These are phyloP conservation scores for Nesospiza acunhae DNA, from an alignment of 2,113 vertebrate genomes.

Conservation along the genomic window DNA sequence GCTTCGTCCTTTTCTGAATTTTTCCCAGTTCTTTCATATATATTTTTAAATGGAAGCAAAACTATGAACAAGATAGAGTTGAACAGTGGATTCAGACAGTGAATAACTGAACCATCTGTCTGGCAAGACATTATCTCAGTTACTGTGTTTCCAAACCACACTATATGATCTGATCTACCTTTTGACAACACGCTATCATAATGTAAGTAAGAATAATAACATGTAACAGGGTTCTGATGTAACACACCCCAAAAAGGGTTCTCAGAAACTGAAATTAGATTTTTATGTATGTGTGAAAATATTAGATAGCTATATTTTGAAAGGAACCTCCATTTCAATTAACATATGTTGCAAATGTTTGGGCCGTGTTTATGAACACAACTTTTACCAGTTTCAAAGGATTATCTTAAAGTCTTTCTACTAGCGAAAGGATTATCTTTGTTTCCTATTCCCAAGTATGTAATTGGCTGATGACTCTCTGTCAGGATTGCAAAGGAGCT, in stretches of 20 bases:
- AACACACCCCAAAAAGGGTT: background rate
- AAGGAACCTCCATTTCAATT: background rate
- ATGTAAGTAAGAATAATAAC: background rate
- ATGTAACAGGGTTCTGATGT: background rate
- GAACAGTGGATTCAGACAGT: background rate
- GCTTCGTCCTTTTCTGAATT: background rate
- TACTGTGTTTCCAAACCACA: background rate
- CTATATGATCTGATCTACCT: background rate
- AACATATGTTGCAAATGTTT: background rate
- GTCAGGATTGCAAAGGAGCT: background rate
- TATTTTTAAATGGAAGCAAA: background rate
- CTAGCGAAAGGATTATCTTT: background rate
- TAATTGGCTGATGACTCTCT: background rate
- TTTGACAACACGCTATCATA: background rate
- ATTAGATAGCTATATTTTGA: background rate
- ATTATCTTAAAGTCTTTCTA: background rate
- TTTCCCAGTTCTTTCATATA: background rate
- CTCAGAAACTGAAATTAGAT: background rate
- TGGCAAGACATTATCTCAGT: background rate
- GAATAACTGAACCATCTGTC: background rate
- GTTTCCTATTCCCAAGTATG: background rate
- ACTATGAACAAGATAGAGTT: background rate
- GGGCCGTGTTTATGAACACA: background rate
- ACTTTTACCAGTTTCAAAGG: background rate
- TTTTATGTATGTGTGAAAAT: background rate